Evolutionary conservation across 2,113 vertebrate species (phyloP).

Genomic region (Solea senegalensis): DNA sequence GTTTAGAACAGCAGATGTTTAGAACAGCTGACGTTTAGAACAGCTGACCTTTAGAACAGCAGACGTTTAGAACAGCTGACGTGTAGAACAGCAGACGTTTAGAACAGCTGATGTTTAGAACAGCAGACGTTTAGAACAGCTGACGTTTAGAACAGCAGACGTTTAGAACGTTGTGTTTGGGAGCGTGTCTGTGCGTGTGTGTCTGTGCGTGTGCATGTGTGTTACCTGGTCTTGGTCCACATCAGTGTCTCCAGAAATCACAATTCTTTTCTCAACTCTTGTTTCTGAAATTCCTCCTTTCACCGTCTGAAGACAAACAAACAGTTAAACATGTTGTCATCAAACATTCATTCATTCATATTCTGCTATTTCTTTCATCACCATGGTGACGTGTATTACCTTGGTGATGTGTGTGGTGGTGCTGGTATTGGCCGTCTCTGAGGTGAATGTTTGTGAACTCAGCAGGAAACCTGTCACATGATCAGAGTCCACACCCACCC

Average conservation of each 20-base stretch:
- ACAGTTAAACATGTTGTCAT: background rate
- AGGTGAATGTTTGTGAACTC: slow-evolving; percentile 93
- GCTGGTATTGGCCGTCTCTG: slow-evolving; percentile 92
- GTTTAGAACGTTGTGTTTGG: too few relatives aligned
- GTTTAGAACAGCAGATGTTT: too few relatives aligned
- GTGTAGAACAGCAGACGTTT: too few relatives aligned
- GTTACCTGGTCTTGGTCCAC: slow-evolving; percentile 88
- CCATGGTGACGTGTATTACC: slow-evolving; percentile 50
- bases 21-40: too few relatives aligned
- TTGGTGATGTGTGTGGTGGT: slow-evolving; percentile 96
- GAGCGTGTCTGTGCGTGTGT: too few relatives aligned
- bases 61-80: too few relatives aligned
- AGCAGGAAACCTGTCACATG: slow-evolving; percentile 87
- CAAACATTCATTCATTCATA: background rate
- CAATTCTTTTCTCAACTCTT: slow-evolving; percentile 96
- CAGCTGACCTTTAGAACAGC: too few relatives aligned
- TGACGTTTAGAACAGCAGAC: too few relatives aligned
- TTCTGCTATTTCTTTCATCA: background rate
- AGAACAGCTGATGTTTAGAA: too few relatives aligned
- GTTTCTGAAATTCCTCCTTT: slow-evolving; percentile 97
- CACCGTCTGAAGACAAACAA: slow-evolving; percentile 82
- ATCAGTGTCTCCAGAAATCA: slow-evolving; percentile 96
- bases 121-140: too few relatives aligned
- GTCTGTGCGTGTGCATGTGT: fast-evolving
- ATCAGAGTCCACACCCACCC: slow-evolving; percentile 74